Evolutionary conservation across 2,888 invertebrate genomes (phyloP), one percentile per base, ranked within the genome.

Genomic region (Coenonympha glycerion): DNA sequence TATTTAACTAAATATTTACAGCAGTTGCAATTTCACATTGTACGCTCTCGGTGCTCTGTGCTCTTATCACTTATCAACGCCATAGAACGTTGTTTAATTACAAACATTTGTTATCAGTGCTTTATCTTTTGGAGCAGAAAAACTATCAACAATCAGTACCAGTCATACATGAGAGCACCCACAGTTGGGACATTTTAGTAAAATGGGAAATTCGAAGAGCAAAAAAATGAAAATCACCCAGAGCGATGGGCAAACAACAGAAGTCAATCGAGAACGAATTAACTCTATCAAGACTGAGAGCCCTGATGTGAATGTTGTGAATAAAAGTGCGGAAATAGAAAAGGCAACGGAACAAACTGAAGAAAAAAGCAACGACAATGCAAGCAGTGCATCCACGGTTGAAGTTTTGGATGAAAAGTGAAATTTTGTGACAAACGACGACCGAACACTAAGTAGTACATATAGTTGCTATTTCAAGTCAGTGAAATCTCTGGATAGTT

Each of bases 361-460:
- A 52, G 72, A 72, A 37, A 76, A 72, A 26, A 79, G 76, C 13
- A 73, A 69, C 51, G 84, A 84, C 57, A 84, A 82, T 55, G 76
- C 86, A 3, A 86, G 86, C 58, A 84, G 83, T 71, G 85, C 85
- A 1, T 86, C 86, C 2, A 86, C 86, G 18, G 83, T 86, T 49
- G 86, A 87, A 78, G 81, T 74, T 61, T 69, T 87, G 49, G 86
- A 86, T 60, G 82, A 84, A 59, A 85, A 85, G 72, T 85, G 71
- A 81, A 57, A 26, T 36, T 36, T 15, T 40, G 50, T 59, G 45
- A 46, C 55, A 47, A 53, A 52, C 19, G 47, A 47, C 55, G 47
- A 52, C 52, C 19, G 47, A 47, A 48, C 44, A 18, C 45, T 46
- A n/a, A n/a, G n/a, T n/a, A n/a, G n/a, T n/a, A n/a, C n/a, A 15